phyloP scores from a whole-genome alignment of 2,113 vertebrate species.

The Coturnix japonica region DNA sequence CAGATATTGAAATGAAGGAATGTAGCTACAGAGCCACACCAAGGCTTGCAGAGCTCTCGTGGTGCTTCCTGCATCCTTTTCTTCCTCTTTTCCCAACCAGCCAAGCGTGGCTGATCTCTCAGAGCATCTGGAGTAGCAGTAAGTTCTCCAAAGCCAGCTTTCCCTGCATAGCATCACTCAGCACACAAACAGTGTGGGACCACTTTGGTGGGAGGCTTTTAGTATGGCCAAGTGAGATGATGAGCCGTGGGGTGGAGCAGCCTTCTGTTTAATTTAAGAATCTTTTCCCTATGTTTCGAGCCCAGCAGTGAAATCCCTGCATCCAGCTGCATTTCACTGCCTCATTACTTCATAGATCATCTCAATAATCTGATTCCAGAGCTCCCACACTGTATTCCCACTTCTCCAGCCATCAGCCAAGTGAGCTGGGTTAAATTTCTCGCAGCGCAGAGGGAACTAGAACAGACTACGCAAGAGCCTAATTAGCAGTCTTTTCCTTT shows the following conservation, averaged over 20 bases:
- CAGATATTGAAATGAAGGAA: not conserved
- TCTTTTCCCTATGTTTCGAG: not conserved
- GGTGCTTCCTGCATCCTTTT: not conserved
- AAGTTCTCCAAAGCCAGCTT: conserved; percentile 27
- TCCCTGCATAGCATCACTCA: conserved; percentile 8
- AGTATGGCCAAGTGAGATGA: conserved; percentile 18
- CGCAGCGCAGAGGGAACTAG: conserved; percentile 2
- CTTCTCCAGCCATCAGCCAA: conserved; percentile 54
- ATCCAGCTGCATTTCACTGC: conserved; percentile 60
- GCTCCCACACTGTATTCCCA: conserved; percentile 64
- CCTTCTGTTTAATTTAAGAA: conserved; percentile 52
- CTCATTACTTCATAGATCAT: conserved; percentile 70
- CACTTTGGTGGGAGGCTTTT: conserved; percentile 10
- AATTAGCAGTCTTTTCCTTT: conserved; percentile 68
- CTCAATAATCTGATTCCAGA: conserved; percentile 65
- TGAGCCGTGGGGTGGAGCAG: not conserved
- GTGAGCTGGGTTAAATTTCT: conserved; percentile 61
- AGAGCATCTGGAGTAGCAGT: conserved; percentile 27
- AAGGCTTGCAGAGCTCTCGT: fast-evolving
- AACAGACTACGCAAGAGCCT: conserved; percentile 45
- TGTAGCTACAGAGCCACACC: not conserved
- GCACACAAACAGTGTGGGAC: not conserved
- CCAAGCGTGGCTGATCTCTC: not conserved
- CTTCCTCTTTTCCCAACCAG: not conserved
- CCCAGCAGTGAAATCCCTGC: conserved; percentile 21